Conservation (phyloP, 2,888 invertebrate species). For the Lithophane socia region DNA sequence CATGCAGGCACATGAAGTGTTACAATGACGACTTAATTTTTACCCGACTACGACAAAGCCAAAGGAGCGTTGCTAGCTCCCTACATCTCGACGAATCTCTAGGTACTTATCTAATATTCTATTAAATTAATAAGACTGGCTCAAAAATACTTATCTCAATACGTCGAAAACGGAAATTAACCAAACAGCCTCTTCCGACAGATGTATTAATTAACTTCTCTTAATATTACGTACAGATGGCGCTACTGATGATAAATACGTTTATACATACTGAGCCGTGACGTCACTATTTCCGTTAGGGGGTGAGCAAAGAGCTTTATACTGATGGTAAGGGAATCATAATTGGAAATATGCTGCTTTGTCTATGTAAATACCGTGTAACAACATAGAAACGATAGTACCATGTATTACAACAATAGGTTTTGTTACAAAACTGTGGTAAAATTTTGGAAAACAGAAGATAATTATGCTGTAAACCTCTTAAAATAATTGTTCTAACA, state of each 20-base stretch:
- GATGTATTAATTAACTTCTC: constrained; percentile 77
- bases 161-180: constrained; percentile 59
- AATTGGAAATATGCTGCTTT: background rate
- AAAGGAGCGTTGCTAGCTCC: background rate
- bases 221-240: constrained; percentile 62
- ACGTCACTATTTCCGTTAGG: constrained; percentile 51
- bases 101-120: background rate
- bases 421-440: no score
- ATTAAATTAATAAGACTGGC: constrained; percentile 30
- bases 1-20: no score
- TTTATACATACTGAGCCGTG: constrained; percentile 28
- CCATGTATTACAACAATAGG: background rate
- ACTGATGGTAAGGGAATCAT: background rate
- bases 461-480: background rate
- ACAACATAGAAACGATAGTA: no score
- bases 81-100: background rate
- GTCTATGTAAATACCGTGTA: background rate
- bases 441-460: background rate
- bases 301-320: constrained; percentile 1
- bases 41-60: no score
- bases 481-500: background rate
- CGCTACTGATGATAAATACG: constrained; percentile 51
- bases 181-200: constrained; percentile 71
- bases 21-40: no score
- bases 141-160: constrained; percentile 30